phyloP scores from a whole-genome alignment of 1,140 invertebrate species.

The Goniozus legneri region DNA sequence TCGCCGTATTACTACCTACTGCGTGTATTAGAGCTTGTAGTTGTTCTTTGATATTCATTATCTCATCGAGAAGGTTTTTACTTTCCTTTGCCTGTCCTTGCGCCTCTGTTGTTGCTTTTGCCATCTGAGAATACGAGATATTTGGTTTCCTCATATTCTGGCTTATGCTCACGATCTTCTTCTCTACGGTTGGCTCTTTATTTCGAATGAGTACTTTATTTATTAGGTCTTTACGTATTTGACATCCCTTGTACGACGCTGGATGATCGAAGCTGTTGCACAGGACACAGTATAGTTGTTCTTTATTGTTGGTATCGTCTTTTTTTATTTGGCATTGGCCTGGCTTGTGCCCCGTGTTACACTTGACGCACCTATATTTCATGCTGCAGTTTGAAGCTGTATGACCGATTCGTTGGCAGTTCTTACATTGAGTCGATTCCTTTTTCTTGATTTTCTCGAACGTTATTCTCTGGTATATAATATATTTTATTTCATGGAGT shows the following conservation, averaged over 20 bases:
- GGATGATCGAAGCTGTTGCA: constrained; percentile 1
- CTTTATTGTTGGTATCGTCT: neutral
- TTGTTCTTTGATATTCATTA: too few relatives aligned
- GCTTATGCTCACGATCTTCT: neutral
- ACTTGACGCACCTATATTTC: constrained; percentile 19
- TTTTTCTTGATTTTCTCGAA: constrained; percentile 14
- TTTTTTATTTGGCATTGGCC: constrained; percentile 2
- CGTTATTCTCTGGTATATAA: constrained; percentile 1
- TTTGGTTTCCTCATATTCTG: neutral
- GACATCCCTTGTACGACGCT: constrained; percentile 7
- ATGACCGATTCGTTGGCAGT: constrained; percentile 16
- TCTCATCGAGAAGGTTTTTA: too few relatives aligned
- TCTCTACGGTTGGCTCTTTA: neutral
- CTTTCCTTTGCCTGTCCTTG: neutral
- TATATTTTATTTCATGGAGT: neutral
- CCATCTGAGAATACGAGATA: too few relatives aligned
- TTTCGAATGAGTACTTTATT: too few relatives aligned
- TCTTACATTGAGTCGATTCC: constrained; percentile 6
- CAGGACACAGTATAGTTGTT: neutral
- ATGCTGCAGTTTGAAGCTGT: constrained; percentile 14
- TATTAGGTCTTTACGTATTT: too few relatives aligned
- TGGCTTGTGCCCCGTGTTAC: constrained; percentile 8
- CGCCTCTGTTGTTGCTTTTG: too few relatives aligned
- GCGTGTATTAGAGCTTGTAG: too few relatives aligned
- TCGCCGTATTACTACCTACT: too few relatives aligned